These are phyloP conservation scores for Apostichopus japonicus DNA, from an alignment of 35 echinoderm and acorn worm genomes.

Conservation along the genomic window DNA sequence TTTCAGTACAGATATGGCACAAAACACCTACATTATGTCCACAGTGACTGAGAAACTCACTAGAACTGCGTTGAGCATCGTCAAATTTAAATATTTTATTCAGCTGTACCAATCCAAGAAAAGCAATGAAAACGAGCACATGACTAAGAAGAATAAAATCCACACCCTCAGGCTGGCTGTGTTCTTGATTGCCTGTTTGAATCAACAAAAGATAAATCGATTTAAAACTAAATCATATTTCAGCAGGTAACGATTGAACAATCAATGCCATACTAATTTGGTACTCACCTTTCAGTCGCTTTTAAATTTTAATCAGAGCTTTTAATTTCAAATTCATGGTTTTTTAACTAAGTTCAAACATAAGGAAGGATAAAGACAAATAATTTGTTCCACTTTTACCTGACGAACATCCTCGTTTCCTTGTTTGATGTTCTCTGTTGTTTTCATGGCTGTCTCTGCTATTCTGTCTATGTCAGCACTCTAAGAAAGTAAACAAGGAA, in stretches of 20 bases:
- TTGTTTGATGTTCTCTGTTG: constrained; percentile 95
- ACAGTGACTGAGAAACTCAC: no score
- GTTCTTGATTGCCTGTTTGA: constrained; percentile 96
- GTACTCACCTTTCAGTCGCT: no score
- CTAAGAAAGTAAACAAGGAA: constrained; percentile 15
- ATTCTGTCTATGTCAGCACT: constrained; percentile 87
- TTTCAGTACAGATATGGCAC: no score
- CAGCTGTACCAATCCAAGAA: constrained; percentile 98
- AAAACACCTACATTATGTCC: no score
- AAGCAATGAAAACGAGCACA: constrained; percentile 95
- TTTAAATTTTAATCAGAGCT: no score
- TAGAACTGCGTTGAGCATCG: no score
- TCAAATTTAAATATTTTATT: background rate
- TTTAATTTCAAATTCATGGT: no score
- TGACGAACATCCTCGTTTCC: constrained; percentile 92
- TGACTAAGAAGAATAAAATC: constrained; percentile 96
- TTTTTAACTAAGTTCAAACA: no score
- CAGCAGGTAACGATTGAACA: no score
- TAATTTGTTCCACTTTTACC: constrained; percentile 44
- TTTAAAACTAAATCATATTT: no score
- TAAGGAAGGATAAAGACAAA: no score
- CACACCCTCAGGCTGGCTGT: constrained; percentile 93
- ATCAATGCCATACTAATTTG: no score
- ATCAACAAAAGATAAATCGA: background rate
- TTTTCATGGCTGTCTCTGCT: constrained; percentile 73